Evolutionary conservation across 2,113 vertebrate genomes (phyloP).

Genomic region (Sula dactylatra): DNA sequence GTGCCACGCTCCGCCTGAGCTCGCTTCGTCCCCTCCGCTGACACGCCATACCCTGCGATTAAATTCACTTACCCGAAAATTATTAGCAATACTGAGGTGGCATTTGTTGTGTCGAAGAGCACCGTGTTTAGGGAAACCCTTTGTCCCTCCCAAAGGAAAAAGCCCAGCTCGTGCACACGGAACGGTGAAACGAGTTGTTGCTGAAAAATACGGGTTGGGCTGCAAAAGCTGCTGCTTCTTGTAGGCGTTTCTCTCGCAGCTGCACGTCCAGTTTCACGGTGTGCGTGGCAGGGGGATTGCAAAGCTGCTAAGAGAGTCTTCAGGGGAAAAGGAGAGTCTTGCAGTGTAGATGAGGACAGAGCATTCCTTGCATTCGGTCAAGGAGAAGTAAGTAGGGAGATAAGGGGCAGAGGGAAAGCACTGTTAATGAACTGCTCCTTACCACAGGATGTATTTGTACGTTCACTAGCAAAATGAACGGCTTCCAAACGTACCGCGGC

Average conservation of each 20-base stretch:
- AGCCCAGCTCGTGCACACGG: background rate
- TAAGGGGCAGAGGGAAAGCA: background rate
- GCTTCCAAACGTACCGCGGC: fast-evolving
- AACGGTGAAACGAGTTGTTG: background rate
- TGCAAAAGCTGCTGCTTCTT: background rate
- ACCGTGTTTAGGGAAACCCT: background rate
- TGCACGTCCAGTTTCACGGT: fast-evolving
- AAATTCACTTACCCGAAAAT: background rate
- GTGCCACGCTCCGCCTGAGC: no score
- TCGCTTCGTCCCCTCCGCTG: background rate
- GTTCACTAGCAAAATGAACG: background rate
- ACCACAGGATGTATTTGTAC: background rate
- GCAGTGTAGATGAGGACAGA: background rate
- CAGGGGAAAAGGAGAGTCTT: background rate
- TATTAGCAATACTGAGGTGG: background rate
- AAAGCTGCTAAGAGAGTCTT: no score
- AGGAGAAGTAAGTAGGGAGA: background rate
- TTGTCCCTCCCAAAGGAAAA: background rate
- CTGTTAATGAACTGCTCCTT: background rate
- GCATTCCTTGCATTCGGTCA: background rate
- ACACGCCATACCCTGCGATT: fast-evolving
- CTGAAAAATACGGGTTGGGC: background rate
- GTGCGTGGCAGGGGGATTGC: background rate
- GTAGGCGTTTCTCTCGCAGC: background rate
- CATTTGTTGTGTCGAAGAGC: no score